Evolutionary conservation across 2,113 vertebrate species (phyloP).

Genomic region (Xerus inauris): DNA sequence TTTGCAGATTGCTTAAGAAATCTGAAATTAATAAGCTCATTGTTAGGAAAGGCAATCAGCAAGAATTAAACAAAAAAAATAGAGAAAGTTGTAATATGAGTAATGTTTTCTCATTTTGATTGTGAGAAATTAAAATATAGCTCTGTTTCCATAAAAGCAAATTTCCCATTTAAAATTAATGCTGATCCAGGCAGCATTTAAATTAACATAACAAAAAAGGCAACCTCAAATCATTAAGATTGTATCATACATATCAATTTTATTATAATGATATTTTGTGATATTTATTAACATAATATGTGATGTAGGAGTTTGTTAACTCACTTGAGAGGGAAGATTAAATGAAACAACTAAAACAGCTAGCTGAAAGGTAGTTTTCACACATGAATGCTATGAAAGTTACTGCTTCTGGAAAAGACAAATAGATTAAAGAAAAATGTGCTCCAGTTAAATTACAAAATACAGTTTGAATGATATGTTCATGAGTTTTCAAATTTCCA

Average conservation of each 20-base stretch:
- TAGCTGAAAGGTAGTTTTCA: background rate
- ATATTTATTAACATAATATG: background rate
- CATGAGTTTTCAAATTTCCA: conserved; percentile 62
- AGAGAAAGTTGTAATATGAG: background rate
- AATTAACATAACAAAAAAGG: background rate
- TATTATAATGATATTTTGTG: background rate
- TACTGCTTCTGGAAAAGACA: background rate
- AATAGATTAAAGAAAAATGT: background rate
- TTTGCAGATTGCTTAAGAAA: background rate
- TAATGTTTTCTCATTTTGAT: background rate
- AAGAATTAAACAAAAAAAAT: background rate
- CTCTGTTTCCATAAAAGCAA: background rate
- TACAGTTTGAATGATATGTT: conserved; percentile 60
- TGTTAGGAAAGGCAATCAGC: background rate
- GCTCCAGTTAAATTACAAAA: conserved; percentile 71
- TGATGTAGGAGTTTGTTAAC: background rate
- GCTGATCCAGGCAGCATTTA: background rate
- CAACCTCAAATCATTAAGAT: background rate
- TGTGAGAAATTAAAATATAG: background rate
- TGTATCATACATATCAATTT: background rate
- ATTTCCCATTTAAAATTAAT: background rate
- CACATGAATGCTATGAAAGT: background rate
- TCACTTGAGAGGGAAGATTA: background rate
- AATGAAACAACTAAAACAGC: background rate
- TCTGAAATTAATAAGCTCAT: background rate